A percentile compares a stretch with the other conserved stretches of the same genome.
Evolutionary conservation across 2,113 vertebrate species (phyloP).

Genomic region (Hirundichthys speculiger): DNA sequence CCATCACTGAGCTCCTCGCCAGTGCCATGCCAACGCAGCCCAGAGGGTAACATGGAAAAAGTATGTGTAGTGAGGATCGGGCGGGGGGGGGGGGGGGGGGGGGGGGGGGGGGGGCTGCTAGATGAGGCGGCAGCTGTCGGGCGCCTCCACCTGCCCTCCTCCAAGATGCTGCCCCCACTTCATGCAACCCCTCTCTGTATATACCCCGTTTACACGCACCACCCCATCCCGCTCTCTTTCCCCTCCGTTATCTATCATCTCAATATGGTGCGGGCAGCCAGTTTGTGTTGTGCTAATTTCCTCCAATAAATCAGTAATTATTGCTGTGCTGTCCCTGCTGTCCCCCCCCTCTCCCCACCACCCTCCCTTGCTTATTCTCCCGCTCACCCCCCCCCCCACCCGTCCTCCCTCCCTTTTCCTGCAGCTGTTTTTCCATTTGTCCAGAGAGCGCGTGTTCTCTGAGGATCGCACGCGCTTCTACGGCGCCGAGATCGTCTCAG

Average conservation of each 20-base stretch:
- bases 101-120: not conserved
- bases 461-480: slow-evolving; percentile 99
- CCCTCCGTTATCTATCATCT: slow-evolving; percentile 93
- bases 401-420: slow-evolving; percentile 72
- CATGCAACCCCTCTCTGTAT: not conserved
- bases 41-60: slow-evolving; percentile 67
- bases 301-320: slow-evolving; percentile 99
- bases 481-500: slow-evolving; percentile 97
- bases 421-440: slow-evolving; percentile 99
- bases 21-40: slow-evolving; percentile 74
- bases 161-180: slow-evolving; percentile 83
- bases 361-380: slow-evolving; percentile 8
- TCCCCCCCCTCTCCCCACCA: slow-evolving; percentile 37
- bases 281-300: slow-evolving; percentile 99
- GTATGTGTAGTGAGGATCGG: slow-evolving; percentile 66
- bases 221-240: slow-evolving; percentile 56
- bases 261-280: slow-evolving; percentile 99
- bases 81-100: too few relatives aligned
- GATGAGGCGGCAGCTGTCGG: slow-evolving; percentile 97
- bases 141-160: slow-evolving; percentile 86
- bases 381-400: slow-evolving; percentile 18
- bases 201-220: slow-evolving; percentile 42
- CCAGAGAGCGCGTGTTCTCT: slow-evolving; percentile 99
- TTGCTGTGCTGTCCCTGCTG: slow-evolving; percentile 98
- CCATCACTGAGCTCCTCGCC: slow-evolving; percentile 75